phyloP scores from a whole-genome alignment of 2,797 vertebrate species.

The Phrynocephalus vlangalii region DNA sequence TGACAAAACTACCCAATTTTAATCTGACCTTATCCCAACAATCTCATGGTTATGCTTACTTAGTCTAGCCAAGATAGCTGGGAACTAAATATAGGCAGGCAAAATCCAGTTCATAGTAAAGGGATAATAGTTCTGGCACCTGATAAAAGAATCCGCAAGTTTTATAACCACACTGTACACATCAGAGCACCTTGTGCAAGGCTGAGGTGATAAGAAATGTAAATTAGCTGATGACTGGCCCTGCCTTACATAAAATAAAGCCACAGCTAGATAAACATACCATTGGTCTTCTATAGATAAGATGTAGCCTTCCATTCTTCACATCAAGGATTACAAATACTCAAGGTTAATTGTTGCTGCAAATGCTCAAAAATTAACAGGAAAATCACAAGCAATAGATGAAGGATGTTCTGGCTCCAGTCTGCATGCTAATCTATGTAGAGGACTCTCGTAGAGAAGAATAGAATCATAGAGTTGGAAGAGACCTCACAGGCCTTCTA shows the following conservation, averaged over 20 bases:
- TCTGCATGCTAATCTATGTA: not conserved
- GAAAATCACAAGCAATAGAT: not conserved
- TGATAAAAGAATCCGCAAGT: not conserved
- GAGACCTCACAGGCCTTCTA: no score
- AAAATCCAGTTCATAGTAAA: not conserved
- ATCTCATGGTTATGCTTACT: not conserved
- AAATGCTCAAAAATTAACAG: not conserved
- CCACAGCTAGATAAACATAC: not conserved
- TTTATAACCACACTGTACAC: slow-evolving; percentile 18
- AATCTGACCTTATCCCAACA: not conserved
- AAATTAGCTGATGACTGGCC: slow-evolving; percentile 24
- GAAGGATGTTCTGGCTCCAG: not conserved
- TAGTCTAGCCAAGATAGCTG: not conserved
- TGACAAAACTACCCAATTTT: not conserved
- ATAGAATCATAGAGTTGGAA: no score
- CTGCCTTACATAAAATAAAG: slow-evolving; percentile 21
- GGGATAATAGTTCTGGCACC: not conserved
- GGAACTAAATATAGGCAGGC: not conserved
- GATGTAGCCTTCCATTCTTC: not conserved
- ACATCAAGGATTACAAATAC: not conserved
- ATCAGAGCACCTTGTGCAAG: not conserved
- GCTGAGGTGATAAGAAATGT: not conserved
- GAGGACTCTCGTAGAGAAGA: no score
- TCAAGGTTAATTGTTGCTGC: no score
- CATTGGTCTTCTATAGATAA: not conserved